A percentile compares a stretch with the other conserved stretches of the same genome.
These are phyloP conservation scores for Atta colombica DNA, from an alignment of 1,140 invertebrate genomes.

Conservation along the genomic window DNA sequence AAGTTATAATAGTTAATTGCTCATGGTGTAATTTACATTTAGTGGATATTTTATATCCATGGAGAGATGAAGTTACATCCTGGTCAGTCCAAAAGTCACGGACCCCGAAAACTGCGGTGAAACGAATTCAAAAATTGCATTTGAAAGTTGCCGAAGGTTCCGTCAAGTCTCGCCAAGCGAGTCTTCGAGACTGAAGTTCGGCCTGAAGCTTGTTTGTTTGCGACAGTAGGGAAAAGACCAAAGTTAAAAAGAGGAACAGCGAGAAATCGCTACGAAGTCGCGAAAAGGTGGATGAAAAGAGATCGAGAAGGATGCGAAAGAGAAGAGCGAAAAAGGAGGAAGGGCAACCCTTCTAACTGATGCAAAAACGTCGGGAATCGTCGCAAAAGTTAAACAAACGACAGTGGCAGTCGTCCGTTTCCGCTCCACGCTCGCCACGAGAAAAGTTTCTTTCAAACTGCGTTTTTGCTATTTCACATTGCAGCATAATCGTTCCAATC, in stretches of 20 bases:
- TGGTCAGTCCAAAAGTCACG: slow-evolving; percentile 20
- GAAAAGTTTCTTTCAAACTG: slow-evolving; percentile 54
- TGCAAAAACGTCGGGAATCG: slow-evolving; percentile 76
- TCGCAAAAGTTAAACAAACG: slow-evolving; percentile 77
- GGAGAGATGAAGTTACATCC: not conserved
- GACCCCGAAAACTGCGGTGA: slow-evolving; percentile 35
- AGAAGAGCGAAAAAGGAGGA: not conserved
- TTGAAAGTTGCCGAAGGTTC: slow-evolving; percentile 80
- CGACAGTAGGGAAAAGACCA: slow-evolving; percentile 57
- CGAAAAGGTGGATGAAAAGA: not conserved
- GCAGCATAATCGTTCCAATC: slow-evolving; percentile 59
- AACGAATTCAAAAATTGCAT: slow-evolving; percentile 79
- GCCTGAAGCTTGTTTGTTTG: slow-evolving; percentile 79
- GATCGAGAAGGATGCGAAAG: not conserved
- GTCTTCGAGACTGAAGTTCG: slow-evolving; percentile 77
- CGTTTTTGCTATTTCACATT: slow-evolving; percentile 61
- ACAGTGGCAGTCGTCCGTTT: slow-evolving; percentile 69
- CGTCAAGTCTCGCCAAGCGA: slow-evolving; percentile 76
- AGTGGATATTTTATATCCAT: not conserved
- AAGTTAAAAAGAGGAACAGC: slow-evolving; percentile 65
- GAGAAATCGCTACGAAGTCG: slow-evolving; percentile 35
- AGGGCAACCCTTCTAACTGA: slow-evolving; percentile 53
- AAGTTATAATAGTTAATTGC: not conserved
- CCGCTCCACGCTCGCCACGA: slow-evolving; percentile 41
- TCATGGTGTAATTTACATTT: slow-evolving; percentile 9